Percentiles rank a stretch among this genome's conserved stretches.
Conservation (phyloP, 2,113 vertebrate species). For the Gavialis gangeticus region DNA sequence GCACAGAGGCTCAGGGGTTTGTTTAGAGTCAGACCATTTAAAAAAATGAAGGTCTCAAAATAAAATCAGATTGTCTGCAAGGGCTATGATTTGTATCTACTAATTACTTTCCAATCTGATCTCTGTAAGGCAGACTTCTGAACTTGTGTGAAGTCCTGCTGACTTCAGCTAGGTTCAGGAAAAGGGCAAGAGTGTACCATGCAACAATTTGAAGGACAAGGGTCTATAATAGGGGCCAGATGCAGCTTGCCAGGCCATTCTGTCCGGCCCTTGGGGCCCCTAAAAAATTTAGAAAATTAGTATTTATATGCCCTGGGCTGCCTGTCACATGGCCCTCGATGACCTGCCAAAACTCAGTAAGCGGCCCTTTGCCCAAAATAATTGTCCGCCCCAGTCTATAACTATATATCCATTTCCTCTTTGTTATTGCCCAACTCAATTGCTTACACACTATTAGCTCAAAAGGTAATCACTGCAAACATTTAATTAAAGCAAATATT, state of each 20-base stretch:
- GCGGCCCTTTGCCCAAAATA: too few relatives aligned
- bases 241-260: too few relatives aligned
- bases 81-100: not conserved
- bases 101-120: rapidly evolving
- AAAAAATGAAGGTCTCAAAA: not conserved
- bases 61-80: not conserved
- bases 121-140: rapidly evolving
- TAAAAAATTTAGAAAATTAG: too few relatives aligned
- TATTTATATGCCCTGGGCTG: too few relatives aligned
- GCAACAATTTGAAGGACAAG: rapidly evolving
- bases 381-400: too few relatives aligned
- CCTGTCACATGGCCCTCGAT: too few relatives aligned
- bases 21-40: not conserved
- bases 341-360: too few relatives aligned
- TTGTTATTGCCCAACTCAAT: rapidly evolving
- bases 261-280: too few relatives aligned
- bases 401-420: not conserved
- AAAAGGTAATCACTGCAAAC: not conserved
- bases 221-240: not conserved
- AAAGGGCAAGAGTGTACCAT: rapidly evolving
- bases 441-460: rapidly evolving
- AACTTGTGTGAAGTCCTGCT: not conserved
- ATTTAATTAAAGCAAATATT: not conserved
- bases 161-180: rapidly evolving
- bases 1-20: not conserved